These are phyloP conservation scores for Phymanthus crucifer DNA, from an alignment of 92 coral and sea anemone species.

Conservation along the genomic window DNA sequence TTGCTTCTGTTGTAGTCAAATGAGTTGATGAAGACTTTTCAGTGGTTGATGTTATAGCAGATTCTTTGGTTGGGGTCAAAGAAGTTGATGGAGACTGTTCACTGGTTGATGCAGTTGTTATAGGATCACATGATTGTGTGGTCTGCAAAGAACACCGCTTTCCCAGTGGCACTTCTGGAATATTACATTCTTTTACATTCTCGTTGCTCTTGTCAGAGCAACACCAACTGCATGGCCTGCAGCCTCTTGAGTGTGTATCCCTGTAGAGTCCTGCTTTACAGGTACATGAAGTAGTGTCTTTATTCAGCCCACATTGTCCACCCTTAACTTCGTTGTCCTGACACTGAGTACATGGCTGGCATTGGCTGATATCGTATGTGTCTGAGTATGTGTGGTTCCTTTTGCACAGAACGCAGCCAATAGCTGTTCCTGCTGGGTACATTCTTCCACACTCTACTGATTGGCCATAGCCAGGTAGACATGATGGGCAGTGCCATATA, in stretches of 20 bases:
- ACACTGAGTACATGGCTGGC: slow-evolving; percentile 2
- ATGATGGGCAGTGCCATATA: not conserved
- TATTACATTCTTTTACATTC: not conserved
- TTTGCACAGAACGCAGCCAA: not conserved
- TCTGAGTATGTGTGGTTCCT: not conserved
- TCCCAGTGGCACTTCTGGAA: not conserved
- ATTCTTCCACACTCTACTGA: not conserved
- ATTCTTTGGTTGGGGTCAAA: not conserved
- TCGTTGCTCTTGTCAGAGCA: not conserved
- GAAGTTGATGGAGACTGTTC: not conserved
- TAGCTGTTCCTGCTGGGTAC: not conserved
- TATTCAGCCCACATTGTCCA: not conserved
- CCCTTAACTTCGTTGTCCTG: not conserved
- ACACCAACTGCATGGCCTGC: not conserved
- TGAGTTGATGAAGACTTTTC: no score
- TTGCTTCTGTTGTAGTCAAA: not conserved
- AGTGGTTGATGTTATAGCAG: not conserved
- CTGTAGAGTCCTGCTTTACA: not conserved
- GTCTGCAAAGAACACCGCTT: not conserved
- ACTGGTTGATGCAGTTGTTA: not conserved
- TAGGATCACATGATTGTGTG: not conserved
- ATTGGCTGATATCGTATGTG: not conserved
- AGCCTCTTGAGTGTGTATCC: not conserved
- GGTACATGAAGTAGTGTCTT: not conserved
- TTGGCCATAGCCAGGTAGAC: not conserved